Conservation (phyloP, 2,113 vertebrate genomes). For the Gymnarchus niloticus region DNA sequence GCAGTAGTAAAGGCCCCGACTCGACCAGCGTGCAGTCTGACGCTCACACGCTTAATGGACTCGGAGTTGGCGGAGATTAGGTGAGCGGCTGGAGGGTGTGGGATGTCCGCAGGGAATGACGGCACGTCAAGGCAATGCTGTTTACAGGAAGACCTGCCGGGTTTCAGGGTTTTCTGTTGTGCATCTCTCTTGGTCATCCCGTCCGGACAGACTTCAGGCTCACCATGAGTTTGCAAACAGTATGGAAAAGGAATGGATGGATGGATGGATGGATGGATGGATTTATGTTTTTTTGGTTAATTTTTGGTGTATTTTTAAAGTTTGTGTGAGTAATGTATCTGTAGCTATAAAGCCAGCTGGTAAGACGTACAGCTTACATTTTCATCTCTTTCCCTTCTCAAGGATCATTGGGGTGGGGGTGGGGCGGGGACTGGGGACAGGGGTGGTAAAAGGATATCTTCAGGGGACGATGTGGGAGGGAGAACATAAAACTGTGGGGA, state of each 20-base stretch:
- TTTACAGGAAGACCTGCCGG: neutral
- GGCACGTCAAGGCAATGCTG: neutral
- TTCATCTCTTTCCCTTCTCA: neutral
- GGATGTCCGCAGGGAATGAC: neutral
- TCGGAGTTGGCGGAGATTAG: neutral
- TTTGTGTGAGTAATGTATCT: neutral
- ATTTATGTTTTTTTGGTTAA: neutral
- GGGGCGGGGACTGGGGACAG: neutral
- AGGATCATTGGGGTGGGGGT: neutral
- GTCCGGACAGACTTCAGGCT: neutral
- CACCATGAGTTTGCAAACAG: neutral
- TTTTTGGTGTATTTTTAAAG: neutral
- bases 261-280: neutral
- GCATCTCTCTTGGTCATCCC: too few relatives aligned
- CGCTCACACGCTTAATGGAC: slow-evolving; percentile 19
- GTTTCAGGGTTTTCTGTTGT: too few relatives aligned
- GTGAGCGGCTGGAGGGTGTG: neutral
- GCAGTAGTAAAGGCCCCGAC: neutral
- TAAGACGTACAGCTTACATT: neutral
- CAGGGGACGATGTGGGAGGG: neutral
- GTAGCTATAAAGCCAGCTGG: neutral
- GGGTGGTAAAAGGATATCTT: neutral
- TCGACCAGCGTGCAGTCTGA: neutral
- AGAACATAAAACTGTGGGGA: neutral
- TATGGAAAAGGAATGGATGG: neutral